These are phyloP conservation scores for Tamandua tetradactyla DNA, from an alignment of 2,797 vertebrate species.

Conservation along the genomic window DNA sequence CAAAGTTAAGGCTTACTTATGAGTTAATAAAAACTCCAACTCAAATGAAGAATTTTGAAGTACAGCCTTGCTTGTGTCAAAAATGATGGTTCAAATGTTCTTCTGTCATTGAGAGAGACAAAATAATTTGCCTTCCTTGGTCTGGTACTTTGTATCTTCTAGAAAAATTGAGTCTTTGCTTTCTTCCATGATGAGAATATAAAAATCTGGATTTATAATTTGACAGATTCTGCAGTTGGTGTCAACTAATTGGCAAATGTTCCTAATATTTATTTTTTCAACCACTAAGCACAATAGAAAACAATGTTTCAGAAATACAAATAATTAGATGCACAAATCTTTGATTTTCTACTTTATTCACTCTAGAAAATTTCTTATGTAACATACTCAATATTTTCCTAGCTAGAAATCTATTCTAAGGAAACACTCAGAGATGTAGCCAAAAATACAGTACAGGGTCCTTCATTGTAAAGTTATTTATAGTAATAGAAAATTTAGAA, in stretches of 20 bases:
- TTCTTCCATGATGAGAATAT: conserved; percentile 11
- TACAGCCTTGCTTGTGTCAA: background rate
- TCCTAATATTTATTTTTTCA: conserved; percentile 45
- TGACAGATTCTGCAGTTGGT: background rate
- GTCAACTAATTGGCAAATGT: conserved; percentile 28
- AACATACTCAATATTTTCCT: background rate
- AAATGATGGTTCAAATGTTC: background rate
- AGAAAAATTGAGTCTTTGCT: conserved; percentile 14
- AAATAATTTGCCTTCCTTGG: background rate
- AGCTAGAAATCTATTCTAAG: background rate
- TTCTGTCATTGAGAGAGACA: background rate
- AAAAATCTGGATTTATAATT: conserved; percentile 34
- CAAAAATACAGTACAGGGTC: background rate
- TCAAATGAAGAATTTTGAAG: conserved; percentile 42
- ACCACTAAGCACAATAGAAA: conserved; percentile 24
- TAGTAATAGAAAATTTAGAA: conserved; percentile 29
- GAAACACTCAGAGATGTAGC: background rate
- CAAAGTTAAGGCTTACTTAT: background rate
- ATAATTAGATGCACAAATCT: background rate
- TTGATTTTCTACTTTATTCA: conserved; percentile 1
- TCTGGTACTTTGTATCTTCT: background rate
- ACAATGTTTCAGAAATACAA: background rate
- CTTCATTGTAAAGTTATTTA: background rate
- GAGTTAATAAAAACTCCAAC: background rate
- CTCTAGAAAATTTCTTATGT: conserved; percentile 18